Evolutionary conservation across 2,888 invertebrate species (phyloP), one percentile per base, ranked within the genome.

Genomic region (Hirtodrosophila histrioides): DNA sequence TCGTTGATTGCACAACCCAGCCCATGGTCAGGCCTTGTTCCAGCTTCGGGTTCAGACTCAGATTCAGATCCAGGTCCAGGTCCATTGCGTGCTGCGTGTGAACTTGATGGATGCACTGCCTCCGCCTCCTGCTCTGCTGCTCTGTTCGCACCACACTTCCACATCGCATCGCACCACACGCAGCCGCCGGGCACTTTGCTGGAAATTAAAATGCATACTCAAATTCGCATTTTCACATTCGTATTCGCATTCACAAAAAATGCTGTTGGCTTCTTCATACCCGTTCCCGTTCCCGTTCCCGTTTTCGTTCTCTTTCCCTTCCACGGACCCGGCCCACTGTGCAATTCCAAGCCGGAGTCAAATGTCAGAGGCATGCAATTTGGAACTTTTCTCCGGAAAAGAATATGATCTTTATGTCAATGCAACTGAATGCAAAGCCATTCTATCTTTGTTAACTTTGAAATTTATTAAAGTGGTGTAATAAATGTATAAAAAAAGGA

Each of bases 61-160:
- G 45, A 11, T 35, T 11, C 41, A 41, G 35, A 10, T 23, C 4
- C 5, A 6, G 41, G 55, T 64, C 39, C 58, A 53, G 17, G 39
- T 55, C 49, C 66, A 37, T 75, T 69, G 72, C 67, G 68, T 78
- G 77, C 75, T 70, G 83, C 81, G 85, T 87, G 85, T 78, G 79
- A 87, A 87, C 68, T 75, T 85, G 85, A 85, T 87, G 85, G 87
- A 85, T 87, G 85, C 78, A 75, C 69, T 77, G 69, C 84, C 77
- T 83, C 75, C 86, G 61, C 84, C 71, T 71, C 43, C 53, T 60
- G 45, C 58, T 36, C 48, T 41, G 43, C 46, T 41, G 53, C 41
- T 46, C 24, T 24, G 17, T 62, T 46, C 43, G n/a, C 51, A 57
- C 27, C 17, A 35, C 46, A 11, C 12, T 8, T 41, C 49, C 49